Percentiles rank a stretch among this genome's conserved stretches.
These are phyloP conservation scores for Rhea americana DNA, from an alignment of 2,113 vertebrate species.

Conservation along the genomic window DNA sequence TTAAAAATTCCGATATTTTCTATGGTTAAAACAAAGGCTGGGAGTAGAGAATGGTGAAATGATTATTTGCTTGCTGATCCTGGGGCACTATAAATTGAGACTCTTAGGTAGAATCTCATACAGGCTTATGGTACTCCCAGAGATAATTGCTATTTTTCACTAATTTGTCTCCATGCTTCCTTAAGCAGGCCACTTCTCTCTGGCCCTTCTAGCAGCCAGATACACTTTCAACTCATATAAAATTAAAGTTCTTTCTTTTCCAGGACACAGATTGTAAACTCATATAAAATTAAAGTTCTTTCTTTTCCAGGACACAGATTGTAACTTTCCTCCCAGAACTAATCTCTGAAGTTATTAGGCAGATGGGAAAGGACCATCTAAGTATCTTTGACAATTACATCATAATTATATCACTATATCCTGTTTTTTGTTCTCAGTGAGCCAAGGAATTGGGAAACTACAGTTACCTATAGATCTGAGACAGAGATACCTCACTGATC, in stretches of 20 bases:
- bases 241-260: not conserved
- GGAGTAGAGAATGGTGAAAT: not conserved
- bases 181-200: not conserved
- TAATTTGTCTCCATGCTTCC: not conserved
- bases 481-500: not conserved
- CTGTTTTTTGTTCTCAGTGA: not conserved
- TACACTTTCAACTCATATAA: not conserved
- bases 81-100: not conserved
- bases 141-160: not conserved
- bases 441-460: not conserved
- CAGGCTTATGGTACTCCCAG: not conserved
- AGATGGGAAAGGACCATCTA: not conserved
- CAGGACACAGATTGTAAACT: not conserved
- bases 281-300: not conserved
- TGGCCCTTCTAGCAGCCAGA: not conserved
- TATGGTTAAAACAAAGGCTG: not conserved
- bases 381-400: not conserved
- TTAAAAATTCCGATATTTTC: not conserved
- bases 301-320: not conserved
- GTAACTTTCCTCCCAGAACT: not conserved
- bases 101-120: not conserved
- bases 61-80: not conserved
- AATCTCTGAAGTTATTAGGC: not conserved
- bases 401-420: not conserved
- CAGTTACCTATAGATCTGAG: not conserved